Evolutionary conservation across 2,888 invertebrate species (phyloP).

Genomic region (Agelastica alni): DNA sequence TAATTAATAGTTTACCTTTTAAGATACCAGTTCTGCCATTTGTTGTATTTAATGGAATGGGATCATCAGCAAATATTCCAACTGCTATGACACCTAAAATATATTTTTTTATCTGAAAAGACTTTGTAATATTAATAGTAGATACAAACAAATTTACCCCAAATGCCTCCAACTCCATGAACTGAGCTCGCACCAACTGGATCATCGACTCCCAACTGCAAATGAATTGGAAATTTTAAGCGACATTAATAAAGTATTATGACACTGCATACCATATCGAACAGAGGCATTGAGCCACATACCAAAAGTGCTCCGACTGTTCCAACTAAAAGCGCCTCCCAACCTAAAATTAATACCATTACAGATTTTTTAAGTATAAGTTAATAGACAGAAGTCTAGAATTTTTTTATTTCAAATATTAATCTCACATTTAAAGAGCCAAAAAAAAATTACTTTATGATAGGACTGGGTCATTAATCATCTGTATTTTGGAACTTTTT

Average conservation of each 20-base stretch:
- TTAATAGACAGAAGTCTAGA: too few relatives aligned
- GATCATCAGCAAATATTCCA: constrained; percentile 86
- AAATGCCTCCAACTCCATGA: constrained; percentile 78
- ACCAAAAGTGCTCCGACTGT: constrained; percentile 76
- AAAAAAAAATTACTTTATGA: too few relatives aligned
- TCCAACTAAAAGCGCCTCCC: constrained; percentile 86
- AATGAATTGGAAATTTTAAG: too few relatives aligned
- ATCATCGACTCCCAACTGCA: constrained; percentile 75
- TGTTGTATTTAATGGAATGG: constrained; percentile 79
- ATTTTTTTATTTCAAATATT: too few relatives aligned
- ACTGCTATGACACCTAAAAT: constrained; percentile 81
- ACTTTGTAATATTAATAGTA: background rate
- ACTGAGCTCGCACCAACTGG: constrained; percentile 92
- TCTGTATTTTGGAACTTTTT: too few relatives aligned
- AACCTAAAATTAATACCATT: constrained; percentile 60
- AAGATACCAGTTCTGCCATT: constrained; percentile 74
- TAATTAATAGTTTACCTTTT: constrained; percentile 61
- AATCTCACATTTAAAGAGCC: too few relatives aligned
- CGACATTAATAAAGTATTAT: too few relatives aligned
- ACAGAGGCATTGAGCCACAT: constrained; percentile 71
- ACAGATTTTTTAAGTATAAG: too few relatives aligned
- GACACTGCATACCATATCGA: constrained; percentile 66
- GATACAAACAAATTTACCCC: constrained; percentile 69
- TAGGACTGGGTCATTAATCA: too few relatives aligned
- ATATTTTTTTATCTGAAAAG: background rate